A percentile compares a stretch with the other conserved stretches of the same genome.
Conservation (phyloP, 2,113 vertebrate species). For the Nerophis ophidion region DNA sequence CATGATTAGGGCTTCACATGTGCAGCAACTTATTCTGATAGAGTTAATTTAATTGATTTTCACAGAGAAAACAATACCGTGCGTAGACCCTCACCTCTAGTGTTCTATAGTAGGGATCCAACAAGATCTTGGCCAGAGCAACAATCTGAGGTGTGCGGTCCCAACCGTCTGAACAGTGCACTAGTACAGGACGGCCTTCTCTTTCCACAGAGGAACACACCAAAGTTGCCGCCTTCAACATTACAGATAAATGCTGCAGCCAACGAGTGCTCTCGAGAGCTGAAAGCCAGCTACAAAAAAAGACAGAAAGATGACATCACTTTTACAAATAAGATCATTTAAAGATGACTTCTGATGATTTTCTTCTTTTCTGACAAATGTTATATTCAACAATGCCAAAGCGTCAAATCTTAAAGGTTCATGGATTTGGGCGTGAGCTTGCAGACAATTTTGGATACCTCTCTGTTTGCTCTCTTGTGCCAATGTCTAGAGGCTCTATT, state of each 20-base stretch:
- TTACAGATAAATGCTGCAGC: conserved; percentile 95
- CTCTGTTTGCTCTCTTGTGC: no score
- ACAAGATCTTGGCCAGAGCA: conserved; percentile 86
- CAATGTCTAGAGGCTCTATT: no score
- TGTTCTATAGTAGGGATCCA: conserved; percentile 96
- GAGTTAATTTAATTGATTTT: neutral
- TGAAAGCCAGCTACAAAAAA: conserved; percentile 85
- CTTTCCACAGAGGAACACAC: conserved; percentile 89
- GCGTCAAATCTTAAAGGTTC: no score
- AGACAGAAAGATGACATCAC: neutral
- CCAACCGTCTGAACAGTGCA: conserved; percentile 97
- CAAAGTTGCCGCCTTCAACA: conserved; percentile 92
- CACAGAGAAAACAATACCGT: neutral
- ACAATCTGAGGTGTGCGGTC: conserved; percentile 96
- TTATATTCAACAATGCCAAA: no score
- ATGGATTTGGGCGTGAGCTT: no score
- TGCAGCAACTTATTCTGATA: neutral
- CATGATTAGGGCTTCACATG: neutral
- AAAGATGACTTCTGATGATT: no score
- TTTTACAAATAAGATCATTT: neutral
- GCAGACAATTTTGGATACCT: no score
- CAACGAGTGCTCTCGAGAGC: conserved; percentile 95
- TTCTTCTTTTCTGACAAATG: no score
- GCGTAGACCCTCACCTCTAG: conserved; percentile 76
- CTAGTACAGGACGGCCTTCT: conserved; percentile 89